phyloP scores from a whole-genome alignment of 1,140 invertebrate species.

The Ips typographus region DNA sequence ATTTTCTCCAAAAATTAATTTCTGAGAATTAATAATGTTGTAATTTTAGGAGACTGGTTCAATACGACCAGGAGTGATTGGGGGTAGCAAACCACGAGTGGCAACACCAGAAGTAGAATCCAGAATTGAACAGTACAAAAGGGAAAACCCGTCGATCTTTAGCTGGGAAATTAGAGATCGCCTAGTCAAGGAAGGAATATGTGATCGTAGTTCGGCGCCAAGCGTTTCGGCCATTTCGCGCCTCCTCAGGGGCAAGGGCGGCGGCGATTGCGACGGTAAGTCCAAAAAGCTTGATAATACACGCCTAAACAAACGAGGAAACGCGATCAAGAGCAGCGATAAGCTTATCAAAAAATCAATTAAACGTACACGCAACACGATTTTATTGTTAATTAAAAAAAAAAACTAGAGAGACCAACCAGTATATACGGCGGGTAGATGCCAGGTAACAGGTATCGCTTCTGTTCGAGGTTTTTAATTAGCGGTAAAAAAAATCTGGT shows the following conservation, averaged over 20 bases:
- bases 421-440: constrained; percentile 7
- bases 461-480: constrained; percentile 29
- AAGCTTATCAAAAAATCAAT: no score
- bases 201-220: constrained; percentile 77
- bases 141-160: constrained; percentile 86
- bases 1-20: neutral
- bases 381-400: constrained; percentile 10
- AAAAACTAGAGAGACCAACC: constrained; percentile 1
- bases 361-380: no score
- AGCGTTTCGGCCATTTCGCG: constrained; percentile 83
- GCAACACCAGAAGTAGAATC: constrained; percentile 79
- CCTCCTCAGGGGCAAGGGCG: constrained; percentile 72
- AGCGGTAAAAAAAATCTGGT: constrained; percentile 24
- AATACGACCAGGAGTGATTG: constrained; percentile 79
- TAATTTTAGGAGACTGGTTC: constrained; percentile 73
- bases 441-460: constrained; percentile 26
- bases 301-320: no score
- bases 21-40: neutral
- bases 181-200: constrained; percentile 78
- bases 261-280: constrained; percentile 57
- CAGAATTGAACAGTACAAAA: constrained; percentile 83
- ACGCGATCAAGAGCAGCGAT: no score
- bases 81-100: constrained; percentile 75
- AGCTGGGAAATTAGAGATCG: constrained; percentile 90
- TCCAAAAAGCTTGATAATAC: neutral